phyloP scores from a whole-genome alignment of 2,888 invertebrate genomes.

The Melanotus villosus region DNA sequence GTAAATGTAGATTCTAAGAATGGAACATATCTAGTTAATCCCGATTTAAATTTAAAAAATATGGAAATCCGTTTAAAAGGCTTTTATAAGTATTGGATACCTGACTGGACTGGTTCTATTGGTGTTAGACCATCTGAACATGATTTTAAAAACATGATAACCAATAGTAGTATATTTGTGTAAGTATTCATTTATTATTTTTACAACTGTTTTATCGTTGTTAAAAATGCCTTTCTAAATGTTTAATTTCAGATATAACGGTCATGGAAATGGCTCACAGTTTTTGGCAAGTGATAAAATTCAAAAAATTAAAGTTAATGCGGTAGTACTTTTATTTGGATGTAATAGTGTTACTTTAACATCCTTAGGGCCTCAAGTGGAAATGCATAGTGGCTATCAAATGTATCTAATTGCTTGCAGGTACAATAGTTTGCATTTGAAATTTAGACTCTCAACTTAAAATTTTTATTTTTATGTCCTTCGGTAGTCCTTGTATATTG shows the following conservation, averaged over 20 bases:
- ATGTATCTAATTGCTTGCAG: constrained; percentile 68
- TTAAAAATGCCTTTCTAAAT: constrained; percentile 4
- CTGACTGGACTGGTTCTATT: constrained; percentile 68
- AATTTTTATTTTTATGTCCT: too few relatives aligned
- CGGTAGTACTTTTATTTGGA: constrained; percentile 78
- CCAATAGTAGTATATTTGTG: constrained; percentile 73
- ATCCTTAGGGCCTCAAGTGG: constrained; percentile 67
- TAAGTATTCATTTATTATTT: constrained; percentile 63
- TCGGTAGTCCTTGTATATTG: constrained; percentile 70
- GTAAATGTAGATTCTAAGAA: constrained; percentile 68
- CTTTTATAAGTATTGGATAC: constrained; percentile 70
- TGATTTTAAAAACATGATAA: constrained; percentile 70
- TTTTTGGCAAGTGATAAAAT: constrained; percentile 72
- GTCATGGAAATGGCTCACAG: constrained; percentile 78
- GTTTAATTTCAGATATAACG: constrained; percentile 72
- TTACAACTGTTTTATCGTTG: neutral
- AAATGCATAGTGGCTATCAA: constrained; percentile 68
- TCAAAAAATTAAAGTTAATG: constrained; percentile 71
- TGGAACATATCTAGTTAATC: constrained; percentile 79
- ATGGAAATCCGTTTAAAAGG: constrained; percentile 69
- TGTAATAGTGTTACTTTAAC: constrained; percentile 71
- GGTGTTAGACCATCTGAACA: constrained; percentile 70
- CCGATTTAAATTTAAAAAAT: constrained; percentile 70
- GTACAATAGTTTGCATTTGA: constrained; percentile 50
- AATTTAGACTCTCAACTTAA: too few relatives aligned